phyloP scores from a whole-genome alignment of 2,888 invertebrate species.

The Dicycla oo region DNA sequence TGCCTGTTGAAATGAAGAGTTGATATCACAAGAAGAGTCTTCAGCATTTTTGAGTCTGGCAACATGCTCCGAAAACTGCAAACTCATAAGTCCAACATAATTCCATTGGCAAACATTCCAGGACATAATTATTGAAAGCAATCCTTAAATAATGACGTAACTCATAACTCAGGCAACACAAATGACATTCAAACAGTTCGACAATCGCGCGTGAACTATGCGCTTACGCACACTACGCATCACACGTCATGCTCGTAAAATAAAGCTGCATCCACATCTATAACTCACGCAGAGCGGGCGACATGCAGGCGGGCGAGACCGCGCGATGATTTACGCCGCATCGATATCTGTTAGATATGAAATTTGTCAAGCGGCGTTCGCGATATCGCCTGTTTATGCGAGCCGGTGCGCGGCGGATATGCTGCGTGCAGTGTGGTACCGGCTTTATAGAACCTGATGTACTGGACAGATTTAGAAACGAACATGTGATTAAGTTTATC shows the following conservation, averaged over 20 bases:
- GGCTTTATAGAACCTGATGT: slow-evolving; percentile 50
- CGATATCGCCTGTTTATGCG: slow-evolving; percentile 85
- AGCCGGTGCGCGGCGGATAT: slow-evolving; percentile 69
- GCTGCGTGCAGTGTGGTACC: slow-evolving; percentile 56
- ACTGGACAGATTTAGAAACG: slow-evolving; percentile 48
- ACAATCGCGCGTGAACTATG: slow-evolving; percentile 63
- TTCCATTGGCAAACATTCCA: neutral
- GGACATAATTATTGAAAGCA: slow-evolving; percentile 1
- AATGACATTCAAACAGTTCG: slow-evolving; percentile 57
- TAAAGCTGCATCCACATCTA: slow-evolving; percentile 76
- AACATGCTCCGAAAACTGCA: neutral
- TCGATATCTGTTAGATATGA: slow-evolving; percentile 88
- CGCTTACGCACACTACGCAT: slow-evolving; percentile 66
- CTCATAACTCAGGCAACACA: slow-evolving; percentile 43
- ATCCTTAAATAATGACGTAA: slow-evolving; percentile 21
- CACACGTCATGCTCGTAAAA: slow-evolving; percentile 71
- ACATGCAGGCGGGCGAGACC: slow-evolving; percentile 74
- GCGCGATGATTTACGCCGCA: slow-evolving; percentile 82
- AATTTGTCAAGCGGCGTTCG: slow-evolving; percentile 84
- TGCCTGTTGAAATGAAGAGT: neutral
- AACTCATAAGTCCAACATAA: neutral
- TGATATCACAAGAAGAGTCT: neutral
- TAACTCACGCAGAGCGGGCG: slow-evolving; percentile 73
- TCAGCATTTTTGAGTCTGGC: neutral
- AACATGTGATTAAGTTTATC: slow-evolving; percentile 47